phyloP scores from a whole-genome alignment of 1,140 invertebrate genomes.

The Calosoma granatense region DNA sequence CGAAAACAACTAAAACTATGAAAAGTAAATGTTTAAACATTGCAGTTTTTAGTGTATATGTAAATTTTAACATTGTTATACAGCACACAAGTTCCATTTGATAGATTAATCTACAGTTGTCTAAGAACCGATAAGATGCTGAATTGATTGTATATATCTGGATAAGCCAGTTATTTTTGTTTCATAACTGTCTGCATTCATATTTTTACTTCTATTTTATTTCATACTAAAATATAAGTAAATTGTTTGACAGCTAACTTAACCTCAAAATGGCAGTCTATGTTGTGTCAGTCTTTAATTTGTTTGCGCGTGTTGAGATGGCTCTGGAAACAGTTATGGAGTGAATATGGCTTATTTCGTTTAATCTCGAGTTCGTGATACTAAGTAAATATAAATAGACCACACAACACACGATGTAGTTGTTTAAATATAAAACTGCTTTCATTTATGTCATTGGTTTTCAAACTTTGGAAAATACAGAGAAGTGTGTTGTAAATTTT shows the following conservation, averaged over 20 bases:
- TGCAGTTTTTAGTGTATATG: too few relatives aligned
- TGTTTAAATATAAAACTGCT: background rate
- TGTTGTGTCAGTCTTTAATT: too few relatives aligned
- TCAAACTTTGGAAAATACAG: too few relatives aligned
- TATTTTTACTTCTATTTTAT: background rate
- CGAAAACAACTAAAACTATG: too few relatives aligned
- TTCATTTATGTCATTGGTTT: background rate
- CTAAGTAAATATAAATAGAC: background rate
- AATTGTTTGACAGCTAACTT: too few relatives aligned
- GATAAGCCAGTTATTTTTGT: background rate
- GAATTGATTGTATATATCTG: background rate
- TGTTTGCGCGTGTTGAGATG: too few relatives aligned
- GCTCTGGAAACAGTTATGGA: background rate
- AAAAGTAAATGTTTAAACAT: too few relatives aligned
- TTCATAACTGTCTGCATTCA: constrained; percentile 1
- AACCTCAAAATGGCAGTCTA: too few relatives aligned
- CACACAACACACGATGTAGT: background rate
- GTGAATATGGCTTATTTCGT: background rate
- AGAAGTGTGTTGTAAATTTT: too few relatives aligned
- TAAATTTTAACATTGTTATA: too few relatives aligned
- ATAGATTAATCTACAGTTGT: constrained; percentile 9
- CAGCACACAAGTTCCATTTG: too few relatives aligned
- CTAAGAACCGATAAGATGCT: background rate
- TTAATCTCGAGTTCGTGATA: constrained; percentile 1
- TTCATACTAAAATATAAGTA: too few relatives aligned